Percentiles rank a stretch among this genome's conserved stretches.
Evolutionary conservation across 1,140 invertebrate genomes (phyloP).

Genomic region (Formica exsecta): DNA sequence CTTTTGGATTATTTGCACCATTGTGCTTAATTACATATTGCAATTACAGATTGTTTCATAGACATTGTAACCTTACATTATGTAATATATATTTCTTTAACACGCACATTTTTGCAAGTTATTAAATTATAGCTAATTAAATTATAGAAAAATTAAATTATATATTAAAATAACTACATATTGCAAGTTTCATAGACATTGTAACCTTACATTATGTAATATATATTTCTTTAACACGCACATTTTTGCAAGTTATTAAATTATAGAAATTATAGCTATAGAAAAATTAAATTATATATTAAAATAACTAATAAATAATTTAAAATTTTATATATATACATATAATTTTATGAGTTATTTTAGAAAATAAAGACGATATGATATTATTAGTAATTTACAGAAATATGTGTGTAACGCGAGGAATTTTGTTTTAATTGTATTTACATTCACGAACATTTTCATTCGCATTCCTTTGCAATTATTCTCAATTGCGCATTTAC

Average conservation of each 20-base stretch:
- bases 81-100: neutral
- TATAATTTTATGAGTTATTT: no score
- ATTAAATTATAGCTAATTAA: neutral
- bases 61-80: neutral
- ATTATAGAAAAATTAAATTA: neutral
- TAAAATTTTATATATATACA: no score
- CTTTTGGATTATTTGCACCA: neutral
- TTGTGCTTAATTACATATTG: neutral
- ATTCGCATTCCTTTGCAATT: neutral
- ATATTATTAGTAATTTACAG: neutral
- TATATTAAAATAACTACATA: neutral
- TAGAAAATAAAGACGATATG: neutral
- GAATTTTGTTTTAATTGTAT: neutral
- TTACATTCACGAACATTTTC: neutral
- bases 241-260: neutral
- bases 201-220: neutral
- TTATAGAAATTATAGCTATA: neutral
- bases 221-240: neutral
- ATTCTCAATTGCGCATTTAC: no score
- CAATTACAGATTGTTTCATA: neutral
- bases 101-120: neutral
- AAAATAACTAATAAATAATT: no score
- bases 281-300: conserved; percentile 1
- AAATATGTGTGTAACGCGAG: neutral
- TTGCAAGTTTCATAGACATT: neutral